These are phyloP conservation scores for Eulimnadia texana DNA, from an alignment of 1,140 invertebrate species.

Conservation along the genomic window DNA sequence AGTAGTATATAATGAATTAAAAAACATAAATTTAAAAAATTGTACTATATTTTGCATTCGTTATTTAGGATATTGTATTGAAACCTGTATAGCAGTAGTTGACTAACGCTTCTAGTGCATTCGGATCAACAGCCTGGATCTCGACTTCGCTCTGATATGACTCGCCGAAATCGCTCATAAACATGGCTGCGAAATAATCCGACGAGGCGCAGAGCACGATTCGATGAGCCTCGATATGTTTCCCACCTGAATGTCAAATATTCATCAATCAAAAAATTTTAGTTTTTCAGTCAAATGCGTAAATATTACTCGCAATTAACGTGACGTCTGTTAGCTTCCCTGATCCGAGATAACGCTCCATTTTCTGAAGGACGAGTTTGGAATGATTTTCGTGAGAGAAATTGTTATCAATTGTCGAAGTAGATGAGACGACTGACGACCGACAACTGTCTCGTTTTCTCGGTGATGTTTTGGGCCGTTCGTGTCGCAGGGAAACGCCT, in stretches of 20 bases:
- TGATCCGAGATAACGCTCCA: constrained; percentile 9
- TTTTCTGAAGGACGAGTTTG: constrained; percentile 9
- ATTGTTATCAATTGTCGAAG: neutral
- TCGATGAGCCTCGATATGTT: constrained; percentile 45
- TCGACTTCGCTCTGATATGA: constrained; percentile 68
- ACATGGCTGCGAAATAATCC: constrained; percentile 92
- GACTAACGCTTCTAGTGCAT: constrained; percentile 65
- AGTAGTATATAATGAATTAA: no score
- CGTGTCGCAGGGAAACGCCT: neutral
- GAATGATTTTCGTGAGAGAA: constrained; percentile 14
- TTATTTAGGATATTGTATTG: no score
- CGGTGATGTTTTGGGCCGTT: neutral
- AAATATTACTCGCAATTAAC: constrained; percentile 15
- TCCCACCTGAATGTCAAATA: constrained; percentile 33
- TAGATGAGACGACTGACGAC: neutral
- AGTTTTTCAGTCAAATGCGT: neutral
- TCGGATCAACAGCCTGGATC: constrained; percentile 64
- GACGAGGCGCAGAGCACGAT: constrained; percentile 75
- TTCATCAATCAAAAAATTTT: constrained; percentile 24
- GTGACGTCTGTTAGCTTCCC: constrained; percentile 13
- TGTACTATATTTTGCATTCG: no score
- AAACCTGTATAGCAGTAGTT: constrained; percentile 81
- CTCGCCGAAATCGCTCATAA: constrained; percentile 71
- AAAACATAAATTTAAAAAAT: no score
- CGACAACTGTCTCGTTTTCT: neutral